These are phyloP conservation scores for Luidia sarsii DNA, from an alignment of 53 echinoderm and acorn worm species.

Conservation along the genomic window DNA sequence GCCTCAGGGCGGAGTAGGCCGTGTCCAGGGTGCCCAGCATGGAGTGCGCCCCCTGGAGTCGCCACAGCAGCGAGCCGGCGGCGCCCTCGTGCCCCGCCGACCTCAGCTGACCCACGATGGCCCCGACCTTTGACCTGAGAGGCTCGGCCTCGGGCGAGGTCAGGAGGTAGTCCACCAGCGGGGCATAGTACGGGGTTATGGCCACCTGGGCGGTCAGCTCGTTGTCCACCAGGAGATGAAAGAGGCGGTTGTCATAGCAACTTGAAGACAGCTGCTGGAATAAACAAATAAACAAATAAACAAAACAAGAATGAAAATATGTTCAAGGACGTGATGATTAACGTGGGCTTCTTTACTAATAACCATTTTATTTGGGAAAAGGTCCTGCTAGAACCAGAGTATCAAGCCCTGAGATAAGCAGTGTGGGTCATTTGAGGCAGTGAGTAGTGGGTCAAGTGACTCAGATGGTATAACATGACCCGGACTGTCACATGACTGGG, in stretches of 20 bases:
- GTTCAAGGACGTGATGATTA: too few relatives aligned
- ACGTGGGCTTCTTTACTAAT: too few relatives aligned
- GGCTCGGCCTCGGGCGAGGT: constrained; percentile 17
- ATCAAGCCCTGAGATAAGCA: too few relatives aligned
- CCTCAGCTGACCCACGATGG: constrained; percentile 68
- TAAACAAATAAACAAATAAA: too few relatives aligned
- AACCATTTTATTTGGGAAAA: too few relatives aligned
- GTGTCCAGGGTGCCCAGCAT: constrained; percentile 83
- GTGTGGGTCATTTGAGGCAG: too few relatives aligned
- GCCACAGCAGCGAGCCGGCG: constrained; percentile 77
- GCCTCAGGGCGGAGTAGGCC: constrained; percentile 67
- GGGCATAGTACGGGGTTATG: constrained; percentile 67
- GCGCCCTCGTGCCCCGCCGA: constrained; percentile 70
- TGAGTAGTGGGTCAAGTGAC: too few relatives aligned
- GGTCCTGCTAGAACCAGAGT: too few relatives aligned
- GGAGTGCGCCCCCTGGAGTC: constrained; percentile 67
- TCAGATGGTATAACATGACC: too few relatives aligned
- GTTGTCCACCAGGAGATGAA: constrained; percentile 63
- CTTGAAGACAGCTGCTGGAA: constrained; percentile 48
- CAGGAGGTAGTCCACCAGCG: constrained; percentile 59
- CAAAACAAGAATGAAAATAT: too few relatives aligned
- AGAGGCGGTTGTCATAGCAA: constrained; percentile 64
- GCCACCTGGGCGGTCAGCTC: constrained; percentile 54
- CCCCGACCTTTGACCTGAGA: constrained; percentile 40
- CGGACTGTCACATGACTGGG: too few relatives aligned